Evolutionary conservation across 2,888 invertebrate genomes (phyloP).

Genomic region (Agrochola macilenta): DNA sequence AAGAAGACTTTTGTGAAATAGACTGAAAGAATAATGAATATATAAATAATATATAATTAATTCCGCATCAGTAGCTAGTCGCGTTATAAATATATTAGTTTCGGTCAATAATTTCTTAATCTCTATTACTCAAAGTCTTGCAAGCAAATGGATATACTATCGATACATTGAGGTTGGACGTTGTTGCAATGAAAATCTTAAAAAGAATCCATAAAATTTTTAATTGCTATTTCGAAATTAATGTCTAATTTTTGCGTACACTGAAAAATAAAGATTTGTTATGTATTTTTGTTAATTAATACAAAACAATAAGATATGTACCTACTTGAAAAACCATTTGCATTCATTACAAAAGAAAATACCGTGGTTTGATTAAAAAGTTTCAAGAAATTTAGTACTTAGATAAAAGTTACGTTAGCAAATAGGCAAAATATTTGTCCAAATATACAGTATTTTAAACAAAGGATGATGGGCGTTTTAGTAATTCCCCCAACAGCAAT

Average conservation of each 20-base stretch:
- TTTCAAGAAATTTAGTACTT: not conserved
- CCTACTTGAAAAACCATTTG: not conserved
- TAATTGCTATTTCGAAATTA: not conserved
- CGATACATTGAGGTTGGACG: not conserved
- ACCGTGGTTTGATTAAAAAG: not conserved
- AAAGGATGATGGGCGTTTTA: not conserved
- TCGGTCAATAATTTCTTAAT: no score
- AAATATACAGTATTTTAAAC: not conserved
- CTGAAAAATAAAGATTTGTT: not conserved
- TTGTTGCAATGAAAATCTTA: not conserved
- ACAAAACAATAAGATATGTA: not conserved
- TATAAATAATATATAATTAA: not conserved
- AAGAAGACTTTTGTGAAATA: slow-evolving; percentile 13
- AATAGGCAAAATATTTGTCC: not conserved
- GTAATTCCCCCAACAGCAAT: no score
- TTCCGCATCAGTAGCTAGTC: not conserved
- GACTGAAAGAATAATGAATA: not conserved
- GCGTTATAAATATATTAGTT: not conserved
- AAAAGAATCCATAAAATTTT: not conserved
- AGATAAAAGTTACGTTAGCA: not conserved
- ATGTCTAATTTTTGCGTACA: not conserved
- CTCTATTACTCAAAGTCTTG: not conserved
- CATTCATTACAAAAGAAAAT: not conserved
- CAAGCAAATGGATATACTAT: not conserved
- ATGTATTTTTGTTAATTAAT: not conserved